phyloP scores from a whole-genome alignment of 2,113 vertebrate species.

The Coracopsis vasa region DNA sequence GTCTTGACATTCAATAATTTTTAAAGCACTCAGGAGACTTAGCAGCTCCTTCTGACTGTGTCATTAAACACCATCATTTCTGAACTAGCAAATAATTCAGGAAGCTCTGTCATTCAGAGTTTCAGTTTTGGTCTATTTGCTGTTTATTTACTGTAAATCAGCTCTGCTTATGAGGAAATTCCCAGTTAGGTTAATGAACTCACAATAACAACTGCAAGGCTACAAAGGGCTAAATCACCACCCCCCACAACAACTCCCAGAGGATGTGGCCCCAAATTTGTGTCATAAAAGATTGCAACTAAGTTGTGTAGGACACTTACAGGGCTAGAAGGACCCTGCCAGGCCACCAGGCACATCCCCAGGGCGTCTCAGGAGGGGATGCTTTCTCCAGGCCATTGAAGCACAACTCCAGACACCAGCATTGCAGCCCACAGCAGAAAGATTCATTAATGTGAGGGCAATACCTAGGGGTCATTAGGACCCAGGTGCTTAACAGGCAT shows the following conservation, averaged over 20 bases:
- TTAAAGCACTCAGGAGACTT: not conserved
- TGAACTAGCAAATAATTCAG: not conserved
- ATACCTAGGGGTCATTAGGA: not conserved
- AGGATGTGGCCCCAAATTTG: not conserved
- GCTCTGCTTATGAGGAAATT: not conserved
- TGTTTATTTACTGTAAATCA: not conserved
- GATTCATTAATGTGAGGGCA: not conserved
- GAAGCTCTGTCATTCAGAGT: not conserved
- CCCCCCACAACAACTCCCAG: not conserved
- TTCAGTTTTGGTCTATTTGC: not conserved
- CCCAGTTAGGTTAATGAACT: not conserved
- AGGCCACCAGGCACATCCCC: not conserved
- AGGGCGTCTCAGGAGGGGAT: not conserved
- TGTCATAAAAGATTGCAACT: not conserved
- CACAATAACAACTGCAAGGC: not conserved
- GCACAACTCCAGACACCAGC: not conserved
- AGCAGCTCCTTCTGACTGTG: not conserved
- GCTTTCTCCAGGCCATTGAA: not conserved
- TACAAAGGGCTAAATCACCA: not conserved
- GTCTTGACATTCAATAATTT: not conserved
- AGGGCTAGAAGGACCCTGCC: not conserved
- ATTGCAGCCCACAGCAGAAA: not conserved
- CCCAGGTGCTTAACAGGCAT: not conserved
- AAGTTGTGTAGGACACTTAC: not conserved
- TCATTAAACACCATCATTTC: not conserved